These are phyloP conservation scores for Falco columbarius DNA, from an alignment of 2,797 vertebrate genomes.

Conservation along the genomic window DNA sequence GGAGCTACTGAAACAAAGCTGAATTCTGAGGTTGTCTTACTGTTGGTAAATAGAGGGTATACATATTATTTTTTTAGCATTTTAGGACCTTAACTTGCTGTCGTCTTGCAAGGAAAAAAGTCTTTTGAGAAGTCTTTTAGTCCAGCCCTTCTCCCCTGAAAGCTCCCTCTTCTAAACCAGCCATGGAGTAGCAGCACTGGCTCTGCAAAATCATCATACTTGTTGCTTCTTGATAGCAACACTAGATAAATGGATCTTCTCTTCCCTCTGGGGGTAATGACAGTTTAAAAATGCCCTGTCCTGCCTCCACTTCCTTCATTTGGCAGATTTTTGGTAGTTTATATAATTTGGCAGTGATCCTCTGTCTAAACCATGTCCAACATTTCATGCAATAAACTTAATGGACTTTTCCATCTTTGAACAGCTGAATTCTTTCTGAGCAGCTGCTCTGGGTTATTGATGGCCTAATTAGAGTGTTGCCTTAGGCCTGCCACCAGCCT, in stretches of 20 bases:
- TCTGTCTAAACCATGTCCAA: constrained; percentile 70
- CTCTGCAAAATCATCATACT: neutral
- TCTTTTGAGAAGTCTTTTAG: neutral
- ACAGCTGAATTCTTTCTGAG: constrained; percentile 87
- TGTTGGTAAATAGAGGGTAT: neutral
- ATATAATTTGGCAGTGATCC: constrained; percentile 71
- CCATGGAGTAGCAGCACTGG: rapidly evolving
- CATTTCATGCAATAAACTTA: constrained; percentile 77
- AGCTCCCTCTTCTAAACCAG: neutral
- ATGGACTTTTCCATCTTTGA: constrained; percentile 81
- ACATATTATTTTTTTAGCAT: neutral
- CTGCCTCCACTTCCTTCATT: neutral
- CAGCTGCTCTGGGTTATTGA: constrained; percentile 95
- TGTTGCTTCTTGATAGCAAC: neutral
- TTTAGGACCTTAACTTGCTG: neutral
- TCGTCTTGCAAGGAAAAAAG: neutral
- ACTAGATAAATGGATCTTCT: neutral
- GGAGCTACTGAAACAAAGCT: neutral
- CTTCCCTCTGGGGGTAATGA: neutral
- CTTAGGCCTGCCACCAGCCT: constrained; percentile 79
- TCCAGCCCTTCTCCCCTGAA: neutral
- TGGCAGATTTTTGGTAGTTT: constrained; percentile 60
- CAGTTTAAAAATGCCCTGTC: constrained; percentile 30
- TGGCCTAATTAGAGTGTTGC: constrained; percentile 90
- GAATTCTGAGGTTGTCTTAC: neutral